Percentiles rank a stretch among this genome's conserved stretches.
phyloP scores from a whole-genome alignment of 2,888 invertebrate species.

The Dusona sp. region DNA sequence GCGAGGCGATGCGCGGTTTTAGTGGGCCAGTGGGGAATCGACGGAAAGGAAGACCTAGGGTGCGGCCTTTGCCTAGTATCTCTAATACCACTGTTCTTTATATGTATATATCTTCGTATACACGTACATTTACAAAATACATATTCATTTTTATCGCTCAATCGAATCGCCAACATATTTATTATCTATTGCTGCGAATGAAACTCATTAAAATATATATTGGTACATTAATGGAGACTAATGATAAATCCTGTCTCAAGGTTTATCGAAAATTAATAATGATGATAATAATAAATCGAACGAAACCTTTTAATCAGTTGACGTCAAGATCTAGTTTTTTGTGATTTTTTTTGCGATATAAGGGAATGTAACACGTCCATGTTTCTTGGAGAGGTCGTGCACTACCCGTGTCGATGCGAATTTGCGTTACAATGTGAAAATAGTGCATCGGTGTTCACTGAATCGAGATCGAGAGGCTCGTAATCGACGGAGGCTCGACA shows the following conservation, averaged over 20 bases:
- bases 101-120: neutral
- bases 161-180: constrained; percentile 38
- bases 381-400: neutral
- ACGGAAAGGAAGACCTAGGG: constrained; percentile 69
- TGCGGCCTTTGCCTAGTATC: constrained; percentile 69
- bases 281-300: neutral
- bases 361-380: neutral
- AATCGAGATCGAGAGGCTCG: constrained; percentile 48
- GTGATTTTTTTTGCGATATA: neutral
- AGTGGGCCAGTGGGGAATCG: constrained; percentile 74
- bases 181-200: constrained; percentile 1
- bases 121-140: constrained; percentile 47
- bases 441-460: constrained; percentile 26
- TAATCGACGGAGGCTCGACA: constrained; percentile 65
- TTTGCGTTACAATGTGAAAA: neutral
- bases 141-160: constrained; percentile 33
- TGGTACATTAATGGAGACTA: neutral
- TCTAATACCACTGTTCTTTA: constrained; percentile 5
- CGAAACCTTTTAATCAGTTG: neutral
- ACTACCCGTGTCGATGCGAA: neutral
- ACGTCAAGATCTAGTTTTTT: neutral
- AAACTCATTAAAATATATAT: constrained; percentile 4
- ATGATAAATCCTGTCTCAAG: neutral
- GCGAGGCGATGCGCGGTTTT: constrained; percentile 67
- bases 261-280: neutral